phyloP scores from a whole-genome alignment of 2,113 vertebrate genomes.

The Daphoenositta chrysoptera region DNA sequence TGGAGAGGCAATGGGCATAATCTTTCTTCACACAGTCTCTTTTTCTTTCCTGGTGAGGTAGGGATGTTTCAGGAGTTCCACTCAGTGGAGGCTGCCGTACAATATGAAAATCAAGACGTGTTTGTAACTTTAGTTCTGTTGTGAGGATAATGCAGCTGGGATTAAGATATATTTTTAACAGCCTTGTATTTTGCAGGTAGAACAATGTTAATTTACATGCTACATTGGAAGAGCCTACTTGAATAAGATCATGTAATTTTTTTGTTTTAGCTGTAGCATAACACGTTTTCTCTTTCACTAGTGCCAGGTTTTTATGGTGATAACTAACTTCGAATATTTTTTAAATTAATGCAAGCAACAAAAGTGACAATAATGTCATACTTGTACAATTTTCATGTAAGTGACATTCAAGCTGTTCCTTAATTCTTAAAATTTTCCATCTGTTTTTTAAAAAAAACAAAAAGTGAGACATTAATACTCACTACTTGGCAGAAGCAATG shows the following conservation, averaged over 20 bases:
- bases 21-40: not conserved
- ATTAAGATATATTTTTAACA: not conserved
- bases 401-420: conserved; percentile 49
- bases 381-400: not conserved
- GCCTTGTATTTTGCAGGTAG: not conserved
- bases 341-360: not conserved
- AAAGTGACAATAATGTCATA: conserved; percentile 35
- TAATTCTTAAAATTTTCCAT: conserved; percentile 36
- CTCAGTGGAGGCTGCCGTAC: not conserved
- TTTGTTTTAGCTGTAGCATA: not conserved
- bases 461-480: not conserved
- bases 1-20: not conserved
- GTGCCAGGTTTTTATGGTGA: not conserved
- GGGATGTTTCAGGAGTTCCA: conserved; percentile 43
- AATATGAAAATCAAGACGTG: not conserved
- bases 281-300: not conserved
- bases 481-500: not conserved
- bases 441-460: not conserved
- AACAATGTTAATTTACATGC: not conserved
- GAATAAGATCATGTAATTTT: not conserved
- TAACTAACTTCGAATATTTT: not conserved
- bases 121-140: conserved; percentile 9
- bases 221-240: not conserved
- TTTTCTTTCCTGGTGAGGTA: not conserved
- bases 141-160: not conserved